A percentile compares a stretch with the other conserved stretches of the same genome.
Evolutionary conservation across 2,888 invertebrate species (phyloP).

Genomic region (Charanyca ferruginea): DNA sequence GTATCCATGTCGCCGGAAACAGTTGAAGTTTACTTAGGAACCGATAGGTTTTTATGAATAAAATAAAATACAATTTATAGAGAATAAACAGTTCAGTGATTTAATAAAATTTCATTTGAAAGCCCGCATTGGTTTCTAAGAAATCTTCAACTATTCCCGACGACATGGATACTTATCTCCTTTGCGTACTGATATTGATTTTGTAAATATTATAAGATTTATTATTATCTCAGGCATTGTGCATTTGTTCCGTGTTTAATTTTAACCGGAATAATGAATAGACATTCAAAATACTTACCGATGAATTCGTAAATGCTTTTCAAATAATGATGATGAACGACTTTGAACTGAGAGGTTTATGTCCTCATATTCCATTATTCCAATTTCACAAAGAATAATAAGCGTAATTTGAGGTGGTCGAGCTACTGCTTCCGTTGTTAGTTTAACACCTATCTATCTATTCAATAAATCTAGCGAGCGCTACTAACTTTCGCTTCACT

Average conservation of each 20-base stretch:
- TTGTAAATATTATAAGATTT: constrained; percentile 12
- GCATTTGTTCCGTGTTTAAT: constrained; percentile 8
- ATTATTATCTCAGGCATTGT: neutral
- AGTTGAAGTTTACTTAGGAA: too few relatives aligned
- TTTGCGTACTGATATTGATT: constrained; percentile 1
- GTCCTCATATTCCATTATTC: neutral
- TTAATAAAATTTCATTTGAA: too few relatives aligned
- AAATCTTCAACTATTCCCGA: too few relatives aligned
- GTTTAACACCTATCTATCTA: too few relatives aligned
- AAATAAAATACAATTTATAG: too few relatives aligned
- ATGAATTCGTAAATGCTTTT: neutral
- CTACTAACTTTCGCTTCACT: too few relatives aligned
- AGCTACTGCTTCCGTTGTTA: neutral
- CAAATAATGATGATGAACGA: neutral
- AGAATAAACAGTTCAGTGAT: too few relatives aligned
- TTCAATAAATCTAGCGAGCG: too few relatives aligned
- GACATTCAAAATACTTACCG: neutral
- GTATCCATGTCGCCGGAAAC: too few relatives aligned
- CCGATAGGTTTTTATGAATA: too few relatives aligned
- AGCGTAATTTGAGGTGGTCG: constrained; percentile 1
- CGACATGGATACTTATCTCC: too few relatives aligned
- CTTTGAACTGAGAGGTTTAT: neutral
- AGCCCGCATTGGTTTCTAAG: too few relatives aligned
- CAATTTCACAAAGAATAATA: neutral
- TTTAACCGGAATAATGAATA: neutral